Evolutionary conservation across 2,797 vertebrate species (phyloP), one percentile per base, ranked within the genome.

Genomic region (Lates japonicus): DNA sequence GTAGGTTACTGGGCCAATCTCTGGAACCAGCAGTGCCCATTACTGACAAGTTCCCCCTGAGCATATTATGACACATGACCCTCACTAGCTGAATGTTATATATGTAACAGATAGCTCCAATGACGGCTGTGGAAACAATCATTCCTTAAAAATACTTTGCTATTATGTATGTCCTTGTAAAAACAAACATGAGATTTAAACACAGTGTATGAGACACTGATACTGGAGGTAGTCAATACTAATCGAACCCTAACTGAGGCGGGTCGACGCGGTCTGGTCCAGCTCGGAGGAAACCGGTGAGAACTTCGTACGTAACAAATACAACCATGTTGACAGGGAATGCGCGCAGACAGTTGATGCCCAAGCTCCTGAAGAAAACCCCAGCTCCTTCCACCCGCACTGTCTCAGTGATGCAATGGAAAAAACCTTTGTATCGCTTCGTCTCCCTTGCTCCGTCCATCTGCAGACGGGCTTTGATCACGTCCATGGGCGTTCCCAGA

Each of bases 241-340:
- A 88, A n/a, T 93, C 88, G 7, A 88, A 35, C 29, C 75, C 49
- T 8, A 87, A 35, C 14, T 2, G 76, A 52, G 86, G 85, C 0
- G 75, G 74, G 19, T 88, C 83, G 0, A 19, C 60, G 0, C 44
- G 0, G 31, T 81, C 82, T 5, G 82, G 67, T 49, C 14, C 7
- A 0, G 60, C 74, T 62, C 17, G 49, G 48, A 95, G 87, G 44
- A 96, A 74, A 49, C 94, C 87, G 42, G 96, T 88, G 11, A 96
- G 92, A 0, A 94, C 91, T 88, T 99, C 98, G 0, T 98, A 99
- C 0, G 94, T 93, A 17, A 95, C 93, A 11, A 99, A 98, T 39
- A 97, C 96, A 76, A 97, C 95, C 96, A 97, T 97, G 88, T 97
- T 98, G 75, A 97, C 96, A 0, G 98, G 98, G 90, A 99, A 97